phyloP scores from a whole-genome alignment of 2,797 vertebrate species.

The Sebastes melanostomus region DNA sequence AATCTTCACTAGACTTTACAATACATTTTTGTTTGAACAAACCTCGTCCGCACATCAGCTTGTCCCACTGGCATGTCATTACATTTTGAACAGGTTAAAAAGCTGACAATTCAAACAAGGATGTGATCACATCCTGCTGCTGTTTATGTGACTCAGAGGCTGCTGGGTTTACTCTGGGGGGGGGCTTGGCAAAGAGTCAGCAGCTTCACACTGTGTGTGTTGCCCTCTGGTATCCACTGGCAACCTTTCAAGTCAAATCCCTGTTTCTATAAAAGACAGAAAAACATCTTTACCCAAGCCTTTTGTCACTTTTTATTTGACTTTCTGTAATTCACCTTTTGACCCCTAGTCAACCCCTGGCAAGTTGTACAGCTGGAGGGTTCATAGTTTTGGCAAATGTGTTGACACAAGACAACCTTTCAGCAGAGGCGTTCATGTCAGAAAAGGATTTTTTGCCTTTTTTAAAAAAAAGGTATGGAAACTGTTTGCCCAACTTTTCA shows the following conservation, averaged over 20 bases:
- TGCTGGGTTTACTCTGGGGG: slow-evolving; percentile 43
- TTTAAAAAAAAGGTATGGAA: background rate
- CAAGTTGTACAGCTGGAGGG: background rate
- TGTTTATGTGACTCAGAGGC: slow-evolving; percentile 21
- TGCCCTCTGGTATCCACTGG: slow-evolving; percentile 63
- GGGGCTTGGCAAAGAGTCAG: slow-evolving; percentile 48
- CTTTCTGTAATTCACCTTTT: slow-evolving; percentile 13
- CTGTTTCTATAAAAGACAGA: slow-evolving; percentile 34
- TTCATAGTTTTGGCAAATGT: background rate
- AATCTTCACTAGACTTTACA: background rate
- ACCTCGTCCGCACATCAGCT: background rate
- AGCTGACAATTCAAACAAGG: slow-evolving; percentile 19
- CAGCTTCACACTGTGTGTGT: slow-evolving; percentile 64
- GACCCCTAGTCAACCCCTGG: slow-evolving; percentile 1
- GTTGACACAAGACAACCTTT: background rate
- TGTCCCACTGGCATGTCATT: background rate
- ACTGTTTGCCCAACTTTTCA: background rate
- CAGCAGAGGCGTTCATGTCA: background rate
- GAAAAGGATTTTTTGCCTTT: background rate
- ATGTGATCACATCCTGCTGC: slow-evolving; percentile 5
- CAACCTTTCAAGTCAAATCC: slow-evolving; percentile 75
- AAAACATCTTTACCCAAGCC: background rate
- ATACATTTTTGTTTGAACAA: background rate
- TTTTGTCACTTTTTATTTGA: slow-evolving; percentile 34
- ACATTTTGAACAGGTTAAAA: background rate